Evolutionary conservation across 2,888 invertebrate species (phyloP).

Genomic region (Taphrorychus bicolor): DNA sequence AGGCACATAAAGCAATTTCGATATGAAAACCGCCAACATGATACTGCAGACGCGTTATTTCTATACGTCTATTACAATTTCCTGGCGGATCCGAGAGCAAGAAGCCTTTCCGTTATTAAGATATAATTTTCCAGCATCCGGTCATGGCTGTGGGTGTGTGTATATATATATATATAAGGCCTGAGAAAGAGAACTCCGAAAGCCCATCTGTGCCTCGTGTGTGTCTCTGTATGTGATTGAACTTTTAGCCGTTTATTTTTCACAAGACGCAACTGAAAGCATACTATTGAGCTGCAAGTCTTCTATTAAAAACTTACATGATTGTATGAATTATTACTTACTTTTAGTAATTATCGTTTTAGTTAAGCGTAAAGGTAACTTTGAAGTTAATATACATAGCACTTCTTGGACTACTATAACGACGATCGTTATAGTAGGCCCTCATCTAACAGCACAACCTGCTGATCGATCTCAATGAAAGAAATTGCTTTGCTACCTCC

Average conservation of each 20-base stretch:
- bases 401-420: no score
- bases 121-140: constrained; percentile 25
- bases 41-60: constrained; percentile 12
- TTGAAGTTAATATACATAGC: no score
- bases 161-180: no score
- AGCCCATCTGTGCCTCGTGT: constrained; percentile 16
- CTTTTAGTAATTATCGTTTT: no score
- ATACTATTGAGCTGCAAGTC: no score
- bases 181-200: constrained; percentile 21
- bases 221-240: constrained; percentile 17
- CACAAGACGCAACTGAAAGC: constrained; percentile 5
- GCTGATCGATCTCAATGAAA: not conserved
- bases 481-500: not conserved
- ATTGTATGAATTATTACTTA: no score
- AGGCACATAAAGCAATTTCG: not conserved
- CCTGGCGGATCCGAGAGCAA: not conserved
- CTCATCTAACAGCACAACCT: not conserved
- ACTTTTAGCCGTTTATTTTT: constrained; percentile 19
- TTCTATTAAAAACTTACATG: no score
- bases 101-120: constrained; percentile 15
- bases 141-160: constrained; percentile 10
- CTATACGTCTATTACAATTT: constrained; percentile 18
- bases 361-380: no score
- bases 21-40: not conserved
- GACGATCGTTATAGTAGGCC: not conserved